These are phyloP conservation scores for Caenorhabditis sinica DNA, from an alignment of 2,888 invertebrate species.

Conservation along the genomic window DNA sequence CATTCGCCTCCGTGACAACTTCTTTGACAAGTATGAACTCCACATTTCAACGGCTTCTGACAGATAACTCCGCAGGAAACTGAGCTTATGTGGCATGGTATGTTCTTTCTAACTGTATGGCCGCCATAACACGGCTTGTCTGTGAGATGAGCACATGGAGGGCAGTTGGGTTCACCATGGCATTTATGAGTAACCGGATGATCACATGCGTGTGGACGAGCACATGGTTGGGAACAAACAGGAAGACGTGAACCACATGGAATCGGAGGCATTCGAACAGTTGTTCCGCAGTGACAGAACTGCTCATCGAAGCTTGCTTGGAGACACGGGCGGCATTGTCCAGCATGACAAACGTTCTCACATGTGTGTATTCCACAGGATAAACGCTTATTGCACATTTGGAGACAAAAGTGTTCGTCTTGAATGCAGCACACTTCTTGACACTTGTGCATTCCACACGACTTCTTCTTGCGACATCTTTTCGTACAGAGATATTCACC, in stretches of 20 bases:
- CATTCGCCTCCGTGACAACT: conserved; percentile 90
- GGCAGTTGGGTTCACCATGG: conserved; percentile 87
- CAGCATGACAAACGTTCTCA: conserved; percentile 92
- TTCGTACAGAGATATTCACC: conserved; percentile 88
- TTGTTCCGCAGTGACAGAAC: conserved; percentile 92
- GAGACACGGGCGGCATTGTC: conserved; percentile 90
- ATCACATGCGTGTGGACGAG: conserved; percentile 88
- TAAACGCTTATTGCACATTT: conserved; percentile 88
- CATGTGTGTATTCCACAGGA: conserved; percentile 94
- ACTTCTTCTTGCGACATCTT: conserved; percentile 89
- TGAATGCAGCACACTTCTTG: conserved; percentile 93
- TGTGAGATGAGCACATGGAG: conserved; percentile 93
- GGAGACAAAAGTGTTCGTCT: conserved; percentile 90
- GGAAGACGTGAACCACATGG: conserved; percentile 94
- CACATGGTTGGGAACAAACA: conserved; percentile 90
- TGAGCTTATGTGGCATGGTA: conserved; percentile 89
- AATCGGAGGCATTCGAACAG: conserved; percentile 93
- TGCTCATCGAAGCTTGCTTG: conserved; percentile 93
- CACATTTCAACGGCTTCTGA: conserved; percentile 90
- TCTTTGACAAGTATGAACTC: conserved; percentile 90
- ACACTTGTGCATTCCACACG: conserved; percentile 89
- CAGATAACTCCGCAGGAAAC: conserved; percentile 91
- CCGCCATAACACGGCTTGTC: conserved; percentile 91
- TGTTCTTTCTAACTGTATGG: conserved; percentile 89
- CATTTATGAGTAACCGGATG: conserved; percentile 73